Evolutionary conservation across 2,888 invertebrate genomes (phyloP).

Genomic region (Anoplius nigerrimus): DNA sequence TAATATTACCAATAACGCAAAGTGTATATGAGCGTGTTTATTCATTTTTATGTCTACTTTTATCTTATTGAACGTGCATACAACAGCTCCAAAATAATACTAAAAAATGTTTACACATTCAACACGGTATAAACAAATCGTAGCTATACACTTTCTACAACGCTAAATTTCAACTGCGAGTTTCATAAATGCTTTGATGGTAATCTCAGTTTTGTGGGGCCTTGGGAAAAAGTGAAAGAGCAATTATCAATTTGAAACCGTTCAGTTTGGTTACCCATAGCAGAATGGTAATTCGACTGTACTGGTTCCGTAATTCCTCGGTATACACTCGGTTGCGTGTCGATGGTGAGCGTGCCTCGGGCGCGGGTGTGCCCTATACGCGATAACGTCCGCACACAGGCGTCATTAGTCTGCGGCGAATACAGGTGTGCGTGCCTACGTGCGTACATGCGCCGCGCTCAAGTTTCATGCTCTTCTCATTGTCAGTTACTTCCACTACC

Average conservation of each 20-base stretch:
- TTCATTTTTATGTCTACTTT: too few relatives aligned
- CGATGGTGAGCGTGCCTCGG: constrained; percentile 35
- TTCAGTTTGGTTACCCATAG: constrained; percentile 10
- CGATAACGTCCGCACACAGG: constrained; percentile 35
- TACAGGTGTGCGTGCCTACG: not conserved
- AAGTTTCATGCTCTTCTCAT: not conserved
- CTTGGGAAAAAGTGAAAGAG: not conserved
- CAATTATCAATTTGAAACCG: not conserved
- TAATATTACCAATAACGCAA: too few relatives aligned
- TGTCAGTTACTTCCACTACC: too few relatives aligned
- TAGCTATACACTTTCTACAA: too few relatives aligned
- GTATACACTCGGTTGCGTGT: constrained; percentile 14
- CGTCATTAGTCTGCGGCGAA: not conserved
- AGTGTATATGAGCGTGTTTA: too few relatives aligned
- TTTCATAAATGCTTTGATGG: too few relatives aligned
- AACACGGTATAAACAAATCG: too few relatives aligned
- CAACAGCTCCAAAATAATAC: too few relatives aligned
- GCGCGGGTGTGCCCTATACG: constrained; percentile 52
- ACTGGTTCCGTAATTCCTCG: constrained; percentile 12
- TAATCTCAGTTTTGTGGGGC: too few relatives aligned
- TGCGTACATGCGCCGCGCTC: not conserved
- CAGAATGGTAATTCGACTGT: constrained; percentile 1
- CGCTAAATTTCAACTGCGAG: too few relatives aligned
- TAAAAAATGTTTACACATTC: too few relatives aligned
- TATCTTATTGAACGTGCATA: too few relatives aligned